Evolutionary conservation across 2,113 vertebrate genomes (phyloP), one percentile per base, ranked within the genome.

Genomic region (Psittacula cyanocephala): DNA sequence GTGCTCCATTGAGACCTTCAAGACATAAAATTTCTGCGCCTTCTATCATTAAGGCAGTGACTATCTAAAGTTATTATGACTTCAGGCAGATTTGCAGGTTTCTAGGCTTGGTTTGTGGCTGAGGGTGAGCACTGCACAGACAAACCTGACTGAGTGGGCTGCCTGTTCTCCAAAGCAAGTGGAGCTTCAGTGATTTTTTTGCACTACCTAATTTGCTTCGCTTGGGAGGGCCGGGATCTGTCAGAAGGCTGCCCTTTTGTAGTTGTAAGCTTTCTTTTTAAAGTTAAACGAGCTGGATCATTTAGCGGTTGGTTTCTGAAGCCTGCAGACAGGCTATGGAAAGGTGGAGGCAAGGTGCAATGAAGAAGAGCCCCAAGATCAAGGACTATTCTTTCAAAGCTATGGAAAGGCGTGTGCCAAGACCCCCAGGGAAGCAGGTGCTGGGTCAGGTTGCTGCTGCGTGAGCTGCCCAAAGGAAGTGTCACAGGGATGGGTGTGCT

Each of bases 131-230:
- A 0, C 47, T 55, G 39, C 7, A 3, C 20, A 2, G 7, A 2
- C 24, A 15, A 11, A 33, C 28, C 19, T 18, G 19, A 10, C 17
- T 7, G 49, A 65, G n/a, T 2, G 35, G 70, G 18, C 31, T 4
- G 16, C 71, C 10, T 0, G 1, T 1, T 83, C 41, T 62, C 49
- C 68, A 27, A 3, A 67, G 46, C 0, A 0, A 18, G 49, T 4
- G 19, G 60, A 41, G 13, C 49, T 57, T 14, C 7, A 2, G 67
- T 35, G 81, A 14, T 50, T 81, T 59, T 64, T 78, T 64, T 78
- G 31, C 25, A 3, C 46, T n/a, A 2, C 67, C 79, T 72, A 10
- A 20, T 3, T 49, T 8, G 24, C 31, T 39, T 85, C 27, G 7
- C 39, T 22, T 0, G 10, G 29, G 27, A 72, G 60, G 52, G 57